A percentile compares a stretch with the other conserved stretches of the same genome.
These are phyloP conservation scores for Odontocolon sp. DNA, from an alignment of 2,888 invertebrate species.

Conservation along the genomic window DNA sequence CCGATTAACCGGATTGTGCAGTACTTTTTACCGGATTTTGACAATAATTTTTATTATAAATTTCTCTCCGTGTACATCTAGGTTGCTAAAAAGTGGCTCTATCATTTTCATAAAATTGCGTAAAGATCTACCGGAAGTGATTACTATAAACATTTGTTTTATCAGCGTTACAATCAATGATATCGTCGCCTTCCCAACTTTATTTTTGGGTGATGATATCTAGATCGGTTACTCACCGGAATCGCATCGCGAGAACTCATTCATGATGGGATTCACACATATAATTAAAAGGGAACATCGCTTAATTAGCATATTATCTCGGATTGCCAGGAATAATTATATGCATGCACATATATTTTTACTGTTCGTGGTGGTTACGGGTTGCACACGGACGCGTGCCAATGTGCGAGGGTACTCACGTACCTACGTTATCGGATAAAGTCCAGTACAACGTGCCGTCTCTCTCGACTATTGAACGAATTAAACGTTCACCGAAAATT, in stretches of 20 bases:
- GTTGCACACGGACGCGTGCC: slow-evolving; percentile 38
- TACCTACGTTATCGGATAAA: slow-evolving; percentile 38
- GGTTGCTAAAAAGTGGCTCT: too few species aligned
- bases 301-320: slow-evolving; percentile 77
- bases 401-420: background rate
- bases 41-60: too few species aligned
- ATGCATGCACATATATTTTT: slow-evolving; percentile 57
- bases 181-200: background rate
- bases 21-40: too few species aligned
- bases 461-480: slow-evolving; percentile 24
- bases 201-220: slow-evolving; percentile 41
- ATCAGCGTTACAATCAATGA: slow-evolving; percentile 10
- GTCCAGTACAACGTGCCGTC: background rate
- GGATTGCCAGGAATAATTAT: slow-evolving; percentile 69
- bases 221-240: slow-evolving; percentile 57
- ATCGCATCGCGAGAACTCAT: slow-evolving; percentile 69
- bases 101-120: background rate
- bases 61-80: too few species aligned
- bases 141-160: background rate
- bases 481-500: slow-evolving; percentile 24
- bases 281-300: slow-evolving; percentile 70
- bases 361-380: slow-evolving; percentile 16
- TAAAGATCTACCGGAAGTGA: background rate
- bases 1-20: too few species aligned
- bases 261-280: slow-evolving; percentile 72